phyloP scores from a whole-genome alignment of 37 sponge, comb jelly and placozoan species.

The Petrosia ficiformis region DNA sequence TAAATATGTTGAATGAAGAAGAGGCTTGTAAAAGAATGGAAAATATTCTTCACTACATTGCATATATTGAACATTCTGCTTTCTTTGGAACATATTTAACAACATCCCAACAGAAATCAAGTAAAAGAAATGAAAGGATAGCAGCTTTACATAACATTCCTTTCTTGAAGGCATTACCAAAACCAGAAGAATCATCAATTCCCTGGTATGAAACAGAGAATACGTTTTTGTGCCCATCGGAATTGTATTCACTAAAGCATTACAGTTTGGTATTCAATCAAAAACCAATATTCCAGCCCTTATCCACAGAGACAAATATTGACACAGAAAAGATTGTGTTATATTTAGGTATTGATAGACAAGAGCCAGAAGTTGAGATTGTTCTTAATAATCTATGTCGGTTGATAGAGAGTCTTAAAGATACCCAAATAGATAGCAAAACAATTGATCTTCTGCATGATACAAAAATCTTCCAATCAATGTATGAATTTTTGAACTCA shows the following conservation, averaged over 20 bases:
- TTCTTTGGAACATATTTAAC: background rate
- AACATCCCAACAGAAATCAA: background rate
- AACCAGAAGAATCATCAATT: slow-evolving; percentile 19
- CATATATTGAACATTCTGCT: background rate
- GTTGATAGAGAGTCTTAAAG: too few relatives aligned
- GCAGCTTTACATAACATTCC: slow-evolving; percentile 11
- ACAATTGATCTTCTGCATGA: too few relatives aligned
- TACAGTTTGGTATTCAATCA: slow-evolving; percentile 19
- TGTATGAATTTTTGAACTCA: too few relatives aligned
- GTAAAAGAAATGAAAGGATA: background rate
- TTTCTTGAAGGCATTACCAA: slow-evolving; percentile 23
- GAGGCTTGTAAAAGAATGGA: slow-evolving; percentile 12
- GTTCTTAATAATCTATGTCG: slow-evolving; percentile 15
- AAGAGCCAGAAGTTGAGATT: background rate
- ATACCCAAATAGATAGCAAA: too few relatives aligned
- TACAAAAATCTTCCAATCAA: too few relatives aligned
- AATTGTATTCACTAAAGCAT: background rate
- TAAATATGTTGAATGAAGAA: background rate
- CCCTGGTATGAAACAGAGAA: slow-evolving; percentile 31
- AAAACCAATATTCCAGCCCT: slow-evolving; percentile 2
- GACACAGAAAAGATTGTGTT: background rate
- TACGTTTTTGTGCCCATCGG: slow-evolving; percentile 4
- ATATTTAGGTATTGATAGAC: slow-evolving; percentile 5
- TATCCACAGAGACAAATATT: background rate
- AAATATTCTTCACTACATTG: slow-evolving; percentile 16